These are phyloP conservation scores for Corythoichthys intestinalis DNA, from an alignment of 2,113 vertebrate species.

Conservation along the genomic window DNA sequence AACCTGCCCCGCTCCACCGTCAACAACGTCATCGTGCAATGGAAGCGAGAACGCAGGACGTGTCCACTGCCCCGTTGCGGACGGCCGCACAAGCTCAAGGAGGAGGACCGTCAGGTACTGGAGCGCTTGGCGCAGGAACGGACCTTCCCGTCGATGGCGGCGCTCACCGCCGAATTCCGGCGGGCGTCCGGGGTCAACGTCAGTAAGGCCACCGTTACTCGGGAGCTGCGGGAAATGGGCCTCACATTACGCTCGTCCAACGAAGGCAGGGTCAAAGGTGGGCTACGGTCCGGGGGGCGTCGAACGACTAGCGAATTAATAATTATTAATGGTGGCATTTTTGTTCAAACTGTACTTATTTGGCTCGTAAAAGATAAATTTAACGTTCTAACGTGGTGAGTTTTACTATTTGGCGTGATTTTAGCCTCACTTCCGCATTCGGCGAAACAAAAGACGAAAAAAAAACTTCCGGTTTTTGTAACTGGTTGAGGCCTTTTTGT, in stretches of 20 bases:
- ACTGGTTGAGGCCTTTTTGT: too few species aligned
- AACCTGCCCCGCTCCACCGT: slow-evolving; percentile 48
- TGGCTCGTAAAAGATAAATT: neutral
- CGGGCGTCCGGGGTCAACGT: slow-evolving; percentile 34
- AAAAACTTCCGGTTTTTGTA: too few species aligned
- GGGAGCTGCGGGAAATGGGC: slow-evolving; percentile 49
- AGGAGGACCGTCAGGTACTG: slow-evolving; percentile 45
- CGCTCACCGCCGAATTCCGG: slow-evolving; percentile 46
- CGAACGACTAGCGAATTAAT: neutral
- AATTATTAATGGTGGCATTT: neutral
- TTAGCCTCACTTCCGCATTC: too few species aligned
- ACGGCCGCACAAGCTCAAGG: slow-evolving; percentile 52
- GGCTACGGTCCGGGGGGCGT: slow-evolving; percentile 1
- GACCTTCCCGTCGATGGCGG: slow-evolving; percentile 32
- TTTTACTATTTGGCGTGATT: too few species aligned
- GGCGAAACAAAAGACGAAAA: too few species aligned
- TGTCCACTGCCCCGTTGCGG: slow-evolving; percentile 50
- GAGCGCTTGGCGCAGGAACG: slow-evolving; percentile 41
- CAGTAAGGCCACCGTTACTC: slow-evolving; percentile 39
- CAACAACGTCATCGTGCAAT: slow-evolving; percentile 41
- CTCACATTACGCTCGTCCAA: slow-evolving; percentile 40
- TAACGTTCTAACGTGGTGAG: too few species aligned
- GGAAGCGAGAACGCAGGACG: slow-evolving; percentile 47
- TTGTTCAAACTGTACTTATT: neutral
- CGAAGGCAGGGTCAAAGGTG: slow-evolving; percentile 32